Evolutionary conservation across 1,140 invertebrate genomes (phyloP).

Genomic region (Tenebrio molitor): DNA sequence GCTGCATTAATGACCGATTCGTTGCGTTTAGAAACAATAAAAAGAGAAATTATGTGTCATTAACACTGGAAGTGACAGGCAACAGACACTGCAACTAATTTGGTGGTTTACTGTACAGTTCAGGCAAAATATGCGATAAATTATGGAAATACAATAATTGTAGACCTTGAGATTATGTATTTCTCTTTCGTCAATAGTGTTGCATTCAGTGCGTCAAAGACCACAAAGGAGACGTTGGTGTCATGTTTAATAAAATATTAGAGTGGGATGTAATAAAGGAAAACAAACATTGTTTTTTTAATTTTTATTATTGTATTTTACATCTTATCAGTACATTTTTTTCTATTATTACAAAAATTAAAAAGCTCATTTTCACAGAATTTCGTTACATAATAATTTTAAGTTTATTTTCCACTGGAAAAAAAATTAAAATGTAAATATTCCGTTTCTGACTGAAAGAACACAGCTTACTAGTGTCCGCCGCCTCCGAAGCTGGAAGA

Average conservation of each 20-base stretch:
- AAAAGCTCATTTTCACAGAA: slow-evolving; percentile 4
- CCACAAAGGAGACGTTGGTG: too few species aligned
- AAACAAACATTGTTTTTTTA: too few species aligned
- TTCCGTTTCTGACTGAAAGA: not conserved
- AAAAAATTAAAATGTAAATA: slow-evolving; percentile 4
- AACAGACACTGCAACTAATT: slow-evolving; percentile 8
- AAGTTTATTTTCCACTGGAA: slow-evolving; percentile 18
- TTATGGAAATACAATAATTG: slow-evolving; percentile 8
- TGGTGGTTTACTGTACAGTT: not conserved
- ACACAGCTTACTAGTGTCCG: not conserved
- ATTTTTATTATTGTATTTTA: too few species aligned
- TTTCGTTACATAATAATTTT: not conserved
- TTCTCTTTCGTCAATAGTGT: not conserved
- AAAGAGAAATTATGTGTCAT: slow-evolving; percentile 11
- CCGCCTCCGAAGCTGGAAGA: slow-evolving; percentile 16
- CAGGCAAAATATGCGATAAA: not conserved
- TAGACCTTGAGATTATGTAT: slow-evolving; percentile 1
- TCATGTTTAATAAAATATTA: too few species aligned
- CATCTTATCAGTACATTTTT: slow-evolving; percentile 5
- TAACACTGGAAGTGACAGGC: not conserved
- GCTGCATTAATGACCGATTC: slow-evolving; percentile 1
- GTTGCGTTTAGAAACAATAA: slow-evolving; percentile 3
- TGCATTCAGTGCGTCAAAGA: too few species aligned
- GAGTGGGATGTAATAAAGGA: too few species aligned
- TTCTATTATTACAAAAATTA: too few species aligned